Evolutionary conservation across 2,888 invertebrate genomes (phyloP).

Genomic region (Eupeodes luniger): DNA sequence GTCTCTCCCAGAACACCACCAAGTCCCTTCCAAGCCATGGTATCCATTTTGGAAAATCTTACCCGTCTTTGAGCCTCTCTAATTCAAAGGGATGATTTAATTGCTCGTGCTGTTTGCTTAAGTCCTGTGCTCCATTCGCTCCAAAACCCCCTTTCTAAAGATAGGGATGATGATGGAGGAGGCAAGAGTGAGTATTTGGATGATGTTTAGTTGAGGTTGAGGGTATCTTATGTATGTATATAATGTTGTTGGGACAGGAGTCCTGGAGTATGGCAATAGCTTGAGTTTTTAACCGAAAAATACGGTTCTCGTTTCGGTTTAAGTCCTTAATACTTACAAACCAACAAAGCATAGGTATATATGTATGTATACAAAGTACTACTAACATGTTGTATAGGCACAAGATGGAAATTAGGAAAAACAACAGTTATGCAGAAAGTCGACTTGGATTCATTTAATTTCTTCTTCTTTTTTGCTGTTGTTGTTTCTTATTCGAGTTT

Average conservation of each 20-base stretch:
- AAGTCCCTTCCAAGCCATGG: background rate
- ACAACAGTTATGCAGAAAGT: slow-evolving; percentile 37
- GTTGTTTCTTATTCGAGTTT: background rate
- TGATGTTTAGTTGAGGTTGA: background rate
- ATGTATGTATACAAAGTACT: background rate
- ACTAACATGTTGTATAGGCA: background rate
- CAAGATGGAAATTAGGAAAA: slow-evolving; percentile 37
- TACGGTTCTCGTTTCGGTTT: slow-evolving; percentile 12
- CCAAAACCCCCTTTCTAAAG: no score
- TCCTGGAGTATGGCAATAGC: slow-evolving; percentile 10
- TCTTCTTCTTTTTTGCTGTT: background rate
- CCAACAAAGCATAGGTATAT: background rate
- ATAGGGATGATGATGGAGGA: background rate
- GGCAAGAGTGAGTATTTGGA: background rate
- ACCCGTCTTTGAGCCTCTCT: slow-evolving; percentile 64
- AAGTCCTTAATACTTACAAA: background rate
- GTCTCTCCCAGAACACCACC: background rate
- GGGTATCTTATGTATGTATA: background rate
- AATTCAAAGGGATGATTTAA: slow-evolving; percentile 75
- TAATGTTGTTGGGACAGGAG: background rate
- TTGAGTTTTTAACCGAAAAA: slow-evolving; percentile 44
- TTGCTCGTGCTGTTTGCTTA: slow-evolving; percentile 69
- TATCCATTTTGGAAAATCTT: slow-evolving; percentile 65
- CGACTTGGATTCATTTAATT: slow-evolving; percentile 12
- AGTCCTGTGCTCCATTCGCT: background rate